Percentiles rank a stretch among this genome's conserved stretches.
Evolutionary conservation across 2,888 invertebrate species (phyloP).

Genomic region (Meandrusa payeni): DNA sequence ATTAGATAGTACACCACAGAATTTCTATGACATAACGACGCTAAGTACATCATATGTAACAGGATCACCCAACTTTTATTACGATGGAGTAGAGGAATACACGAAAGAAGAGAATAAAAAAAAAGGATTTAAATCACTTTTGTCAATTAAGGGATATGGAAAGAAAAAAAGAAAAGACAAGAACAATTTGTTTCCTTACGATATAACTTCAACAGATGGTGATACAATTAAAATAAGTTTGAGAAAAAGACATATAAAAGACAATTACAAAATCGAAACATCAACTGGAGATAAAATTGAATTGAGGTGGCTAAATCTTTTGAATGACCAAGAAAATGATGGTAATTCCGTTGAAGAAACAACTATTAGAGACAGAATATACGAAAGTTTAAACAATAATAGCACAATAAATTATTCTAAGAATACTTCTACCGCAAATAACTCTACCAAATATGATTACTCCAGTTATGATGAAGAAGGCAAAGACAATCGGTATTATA

Average conservation of each 20-base stretch:
- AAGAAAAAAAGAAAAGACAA: conserved; percentile 32
- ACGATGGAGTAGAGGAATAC: conserved; percentile 24
- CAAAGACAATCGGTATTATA: too few relatives aligned
- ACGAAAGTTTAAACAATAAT: neutral
- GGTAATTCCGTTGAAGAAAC: conserved; percentile 18
- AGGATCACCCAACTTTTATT: conserved; percentile 22
- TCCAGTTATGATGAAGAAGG: neutral
- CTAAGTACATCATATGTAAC: conserved; percentile 4
- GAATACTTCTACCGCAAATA: neutral
- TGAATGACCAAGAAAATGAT: conserved; percentile 33
- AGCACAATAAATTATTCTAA: neutral
- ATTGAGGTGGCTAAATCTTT: conserved; percentile 44
- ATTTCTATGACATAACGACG: conserved; percentile 10
- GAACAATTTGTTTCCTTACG: conserved; percentile 25
- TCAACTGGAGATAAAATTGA: conserved; percentile 43
- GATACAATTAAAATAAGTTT: conserved; percentile 23
- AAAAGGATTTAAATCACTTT: conserved; percentile 36
- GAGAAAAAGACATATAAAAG: conserved; percentile 32
- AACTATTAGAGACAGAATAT: neutral
- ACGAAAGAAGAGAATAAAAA: conserved; percentile 24
- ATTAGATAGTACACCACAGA: conserved; percentile 6
- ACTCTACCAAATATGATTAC: conserved; percentile 1
- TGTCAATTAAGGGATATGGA: conserved; percentile 25
- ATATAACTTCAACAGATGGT: conserved; percentile 26
- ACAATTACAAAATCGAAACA: conserved; percentile 32